These are phyloP conservation scores for Acanthurus lineatus DNA, from an alignment of 2,797 vertebrate species.

Conservation along the genomic window DNA sequence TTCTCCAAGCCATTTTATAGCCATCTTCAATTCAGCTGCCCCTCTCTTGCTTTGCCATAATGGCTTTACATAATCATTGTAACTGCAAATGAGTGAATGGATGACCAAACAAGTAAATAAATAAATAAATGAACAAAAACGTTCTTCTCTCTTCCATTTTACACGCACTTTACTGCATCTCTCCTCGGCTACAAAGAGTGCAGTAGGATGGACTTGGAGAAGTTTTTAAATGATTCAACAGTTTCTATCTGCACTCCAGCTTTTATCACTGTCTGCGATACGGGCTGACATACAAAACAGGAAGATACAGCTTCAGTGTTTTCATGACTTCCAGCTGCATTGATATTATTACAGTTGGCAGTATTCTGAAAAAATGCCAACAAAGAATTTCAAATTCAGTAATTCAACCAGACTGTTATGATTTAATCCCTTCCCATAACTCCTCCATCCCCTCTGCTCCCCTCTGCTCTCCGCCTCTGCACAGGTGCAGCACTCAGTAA, in stretches of 20 bases:
- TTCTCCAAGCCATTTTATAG: constrained; percentile 38
- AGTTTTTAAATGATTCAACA: constrained; percentile 40
- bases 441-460: neutral
- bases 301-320: constrained; percentile 11
- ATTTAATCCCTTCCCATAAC: neutral
- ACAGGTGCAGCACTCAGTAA: neutral
- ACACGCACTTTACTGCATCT: constrained; percentile 30
- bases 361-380: neutral
- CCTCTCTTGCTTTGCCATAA: constrained; percentile 37
- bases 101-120: constrained; percentile 50
- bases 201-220: constrained; percentile 22
- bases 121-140: constrained; percentile 25
- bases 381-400: neutral
- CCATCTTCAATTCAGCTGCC: constrained; percentile 3
- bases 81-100: constrained; percentile 50
- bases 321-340: neutral
- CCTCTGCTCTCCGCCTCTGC: too few species aligned
- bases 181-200: constrained; percentile 29
- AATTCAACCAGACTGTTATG: neutral
- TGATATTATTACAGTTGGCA: neutral
- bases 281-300: neutral
- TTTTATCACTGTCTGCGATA: constrained; percentile 23
- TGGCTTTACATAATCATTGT: constrained; percentile 66
- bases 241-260: constrained; percentile 23
- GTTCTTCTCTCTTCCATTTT: constrained; percentile 20